Conservation (phyloP, 2,113 vertebrate genomes). For the Charina bottae region DNA sequence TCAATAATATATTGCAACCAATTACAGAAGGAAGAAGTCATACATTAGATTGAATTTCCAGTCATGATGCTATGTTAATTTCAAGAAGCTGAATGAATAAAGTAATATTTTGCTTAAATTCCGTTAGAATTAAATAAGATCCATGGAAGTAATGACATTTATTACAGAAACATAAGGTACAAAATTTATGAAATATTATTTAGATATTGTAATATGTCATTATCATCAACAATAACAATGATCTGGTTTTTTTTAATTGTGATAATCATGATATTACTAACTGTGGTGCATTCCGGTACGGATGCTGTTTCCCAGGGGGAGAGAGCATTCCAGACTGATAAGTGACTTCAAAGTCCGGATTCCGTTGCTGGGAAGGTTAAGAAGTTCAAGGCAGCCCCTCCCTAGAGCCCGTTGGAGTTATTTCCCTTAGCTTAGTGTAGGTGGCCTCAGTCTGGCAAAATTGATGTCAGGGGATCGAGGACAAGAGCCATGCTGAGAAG, state of each 20-base stretch:
- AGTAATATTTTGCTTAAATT: slow-evolving; percentile 11
- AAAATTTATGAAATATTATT: not conserved
- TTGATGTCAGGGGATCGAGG: no score
- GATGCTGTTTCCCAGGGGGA: no score
- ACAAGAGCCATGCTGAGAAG: no score
- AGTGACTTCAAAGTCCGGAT: no score
- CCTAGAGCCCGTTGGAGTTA: no score
- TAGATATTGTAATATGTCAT: not conserved
- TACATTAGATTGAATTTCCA: slow-evolving; percentile 1
- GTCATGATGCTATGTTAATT: slow-evolving; percentile 25
- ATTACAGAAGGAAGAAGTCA: slow-evolving; percentile 7
- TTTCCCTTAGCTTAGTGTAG: no score
- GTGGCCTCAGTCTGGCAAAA: no score
- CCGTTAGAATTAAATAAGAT: slow-evolving; percentile 13
- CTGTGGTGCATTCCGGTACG: no score
- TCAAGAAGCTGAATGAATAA: not conserved
- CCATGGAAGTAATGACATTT: not conserved
- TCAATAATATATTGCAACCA: slow-evolving; percentile 28
- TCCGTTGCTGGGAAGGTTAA: no score
- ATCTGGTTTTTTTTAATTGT: not conserved
- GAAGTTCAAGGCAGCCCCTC: no score
- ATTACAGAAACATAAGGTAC: not conserved
- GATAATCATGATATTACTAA: not conserved
- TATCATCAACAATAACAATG: not conserved
- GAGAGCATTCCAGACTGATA: no score